Base-by-base conservation (phyloP, 2,113 vertebrate species). In the Tinamus guttatus region DNA sequence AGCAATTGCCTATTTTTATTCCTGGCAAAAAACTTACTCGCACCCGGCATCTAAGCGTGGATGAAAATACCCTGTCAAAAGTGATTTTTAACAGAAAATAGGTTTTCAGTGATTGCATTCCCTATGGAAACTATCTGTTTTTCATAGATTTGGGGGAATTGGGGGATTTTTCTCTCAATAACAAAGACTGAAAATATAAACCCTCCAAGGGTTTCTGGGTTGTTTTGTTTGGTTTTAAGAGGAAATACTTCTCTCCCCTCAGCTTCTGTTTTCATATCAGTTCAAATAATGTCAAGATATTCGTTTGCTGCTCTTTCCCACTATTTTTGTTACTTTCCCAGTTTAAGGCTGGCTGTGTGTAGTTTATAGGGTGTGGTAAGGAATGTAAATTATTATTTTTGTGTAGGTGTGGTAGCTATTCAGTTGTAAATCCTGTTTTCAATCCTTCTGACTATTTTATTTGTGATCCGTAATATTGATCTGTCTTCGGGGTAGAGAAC, bases 321-420 rank as follows among this genome's bases (percentile, higher is more conserved):
- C 92, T 94, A 81, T 96, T 96, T 97, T 93, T 75, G 69, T 92
- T 93, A 84, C 92, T 96, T 96, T 94, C 95, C 95, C 95, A 92
- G 90, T 94, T 93, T 86, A 47, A 73, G 83, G 64, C 90, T 94
- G 93, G 69, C 77, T 75, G 36, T 19, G 52, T 90, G 92, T 84
- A 96, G 87, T 64, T 96, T 89, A 68, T 84, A 76, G 93, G 95
- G 94, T 78, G 94, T 91, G 93, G 96, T 91, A 86, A 96, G 93
- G 94, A 97, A 96, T 96, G 93, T 90, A 97, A 96, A 97, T 95
- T 90, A 95, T 93, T 96, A 96, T 96, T 97, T 96, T 97, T 69
- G 11, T 51, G 76, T 94, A 96, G 95, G 94, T 95, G 96, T 90
- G 95, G 94, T 90, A 86, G 90, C 92, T 93, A 81, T 94, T 96